These are phyloP conservation scores for Galleria mellonella DNA, from an alignment of 1,140 invertebrate genomes.

Conservation along the genomic window DNA sequence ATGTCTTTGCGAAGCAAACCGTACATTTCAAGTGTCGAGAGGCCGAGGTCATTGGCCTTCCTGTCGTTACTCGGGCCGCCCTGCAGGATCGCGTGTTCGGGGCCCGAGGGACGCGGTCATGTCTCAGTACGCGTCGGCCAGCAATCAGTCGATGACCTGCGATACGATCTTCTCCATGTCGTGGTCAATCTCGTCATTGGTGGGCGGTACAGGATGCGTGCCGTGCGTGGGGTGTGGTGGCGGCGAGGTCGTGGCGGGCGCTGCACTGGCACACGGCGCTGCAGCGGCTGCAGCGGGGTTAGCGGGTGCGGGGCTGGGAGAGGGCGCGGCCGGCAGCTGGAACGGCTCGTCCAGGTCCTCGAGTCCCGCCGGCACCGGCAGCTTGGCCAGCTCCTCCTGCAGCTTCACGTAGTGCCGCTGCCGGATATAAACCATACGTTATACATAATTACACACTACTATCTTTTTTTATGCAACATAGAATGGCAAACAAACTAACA, in stretches of 20 bases:
- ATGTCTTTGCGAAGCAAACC: too few relatives aligned
- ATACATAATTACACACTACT: too few relatives aligned
- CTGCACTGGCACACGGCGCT: slow-evolving; percentile 85
- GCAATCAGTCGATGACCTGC: slow-evolving; percentile 78
- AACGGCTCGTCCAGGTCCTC: slow-evolving; percentile 81
- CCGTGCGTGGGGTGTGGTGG: slow-evolving; percentile 73
- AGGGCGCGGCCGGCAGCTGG: slow-evolving; percentile 66
- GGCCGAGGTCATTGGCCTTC: too few relatives aligned
- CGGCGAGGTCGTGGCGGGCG: too few relatives aligned
- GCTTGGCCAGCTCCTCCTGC: slow-evolving; percentile 85
- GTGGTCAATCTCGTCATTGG: slow-evolving; percentile 76
- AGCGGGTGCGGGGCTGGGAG: slow-evolving; percentile 37
- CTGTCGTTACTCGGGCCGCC: too few relatives aligned
- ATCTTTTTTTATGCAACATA: too few relatives aligned
- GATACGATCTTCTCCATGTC: slow-evolving; percentile 86
- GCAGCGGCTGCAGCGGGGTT: slow-evolving; percentile 82
- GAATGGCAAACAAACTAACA: too few relatives aligned
- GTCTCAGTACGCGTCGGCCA: not conserved
- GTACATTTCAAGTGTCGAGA: too few relatives aligned
- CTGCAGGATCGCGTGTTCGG: too few relatives aligned
- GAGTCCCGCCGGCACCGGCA: slow-evolving; percentile 83
- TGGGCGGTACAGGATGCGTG: slow-evolving; percentile 46
- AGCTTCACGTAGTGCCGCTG: slow-evolving; percentile 87
- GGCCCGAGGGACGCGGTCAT: too few relatives aligned
- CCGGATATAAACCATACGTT: too few relatives aligned